phyloP scores from a whole-genome alignment of 53 echinoderm and acorn worm species.

The Echinarachnius parma region DNA sequence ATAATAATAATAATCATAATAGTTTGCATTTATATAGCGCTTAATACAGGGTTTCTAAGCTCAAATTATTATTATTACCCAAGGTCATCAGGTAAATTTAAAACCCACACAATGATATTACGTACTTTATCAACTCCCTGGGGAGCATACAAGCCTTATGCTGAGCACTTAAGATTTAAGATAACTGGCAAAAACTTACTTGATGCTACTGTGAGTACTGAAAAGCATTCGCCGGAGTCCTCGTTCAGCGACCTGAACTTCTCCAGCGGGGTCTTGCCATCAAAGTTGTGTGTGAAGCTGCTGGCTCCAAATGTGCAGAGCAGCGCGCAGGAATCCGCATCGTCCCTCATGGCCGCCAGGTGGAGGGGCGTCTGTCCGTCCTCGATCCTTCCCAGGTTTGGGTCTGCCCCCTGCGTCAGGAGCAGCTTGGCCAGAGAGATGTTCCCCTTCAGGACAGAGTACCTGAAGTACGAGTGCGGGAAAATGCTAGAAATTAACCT shows the following conservation, averaged over 20 bases:
- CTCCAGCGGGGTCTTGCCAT: constrained; percentile 61
- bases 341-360: constrained; percentile 69
- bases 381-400: constrained; percentile 73
- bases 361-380: constrained; percentile 82
- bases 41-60: too few relatives aligned
- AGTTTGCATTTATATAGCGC: too few relatives aligned
- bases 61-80: too few relatives aligned
- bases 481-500: too few relatives aligned
- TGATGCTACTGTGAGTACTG: constrained; percentile 44
- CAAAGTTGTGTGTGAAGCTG: constrained; percentile 55
- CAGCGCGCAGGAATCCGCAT: constrained; percentile 53
- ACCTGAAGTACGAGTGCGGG: too few relatives aligned
- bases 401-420: constrained; percentile 58
- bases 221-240: constrained; percentile 25
- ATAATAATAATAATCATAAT: too few relatives aligned
- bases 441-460: too few relatives aligned
- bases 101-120: too few relatives aligned
- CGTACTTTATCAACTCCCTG: too few relatives aligned
- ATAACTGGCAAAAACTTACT: constrained; percentile 52
- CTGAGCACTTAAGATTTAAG: too few relatives aligned
- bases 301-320: constrained; percentile 71
- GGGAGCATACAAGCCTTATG: too few relatives aligned
- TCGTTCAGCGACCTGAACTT: constrained; percentile 37
- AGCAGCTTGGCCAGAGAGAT: constrained; percentile 52
- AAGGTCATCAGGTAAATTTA: too few relatives aligned